Base-by-base conservation (phyloP, 1,140 invertebrate species). In the Samia ricini region DNA sequence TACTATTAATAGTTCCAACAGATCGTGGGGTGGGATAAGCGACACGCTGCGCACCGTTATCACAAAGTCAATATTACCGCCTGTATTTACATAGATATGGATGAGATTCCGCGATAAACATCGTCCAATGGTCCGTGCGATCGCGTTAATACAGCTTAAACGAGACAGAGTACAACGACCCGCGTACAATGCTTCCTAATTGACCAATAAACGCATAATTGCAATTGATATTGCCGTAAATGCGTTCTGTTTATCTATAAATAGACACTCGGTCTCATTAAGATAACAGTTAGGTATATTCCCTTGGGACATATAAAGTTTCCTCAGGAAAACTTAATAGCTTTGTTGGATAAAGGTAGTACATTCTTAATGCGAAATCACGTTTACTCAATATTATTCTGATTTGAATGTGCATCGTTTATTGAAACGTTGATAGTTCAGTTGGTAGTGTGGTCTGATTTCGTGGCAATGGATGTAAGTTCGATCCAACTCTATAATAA, bases 1-100 rank as follows among this genome's bases (percentile, higher is more conserved):
- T 15, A 42, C n/a, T 8, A 42, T 15, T 15, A 4, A 12, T 10
- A 52, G 50, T 52, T 52, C 3, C 2, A 6, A 52, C 50, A 52
- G 20, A 21, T 7, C 22, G 21, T 10, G 36, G 36, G 12, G 12
- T 1, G 33, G 33, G 4, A 42, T 42, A 42, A 42, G 33, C 33
- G 33, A 42, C 6, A 1, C 26, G 26, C 26, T 42, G n/a, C n/a
- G n/a, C 22, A 21, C 19, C 21, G 19, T 52, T 52, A 52, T 52
- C 22, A 52, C 22, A 12, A 15, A 52, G 50, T 42, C 33, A 42
- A 20, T 56, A 33, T 29, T 52, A 19, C 24, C 26, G 50, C 22
- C 54, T 49, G 63, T 71, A 74, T 74, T 71, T 74, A 74, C 72
- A 74, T 71, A 74, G 71, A 71, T 68, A 71, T 68, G 69, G 56